phyloP scores from a whole-genome alignment of 1,140 invertebrate genomes.

The Cyphomyrmex costatus region DNA sequence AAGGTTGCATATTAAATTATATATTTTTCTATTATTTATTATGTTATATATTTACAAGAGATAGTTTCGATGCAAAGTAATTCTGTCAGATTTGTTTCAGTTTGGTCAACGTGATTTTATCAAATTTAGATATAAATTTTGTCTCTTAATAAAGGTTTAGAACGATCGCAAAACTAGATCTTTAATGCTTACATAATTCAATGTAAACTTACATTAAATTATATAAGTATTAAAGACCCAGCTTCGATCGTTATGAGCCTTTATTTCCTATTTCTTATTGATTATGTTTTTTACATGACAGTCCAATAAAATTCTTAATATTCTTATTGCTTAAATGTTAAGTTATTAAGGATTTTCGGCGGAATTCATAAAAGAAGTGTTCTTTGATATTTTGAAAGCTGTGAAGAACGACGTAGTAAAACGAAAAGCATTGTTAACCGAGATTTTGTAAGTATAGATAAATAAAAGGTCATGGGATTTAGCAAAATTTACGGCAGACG shows the following conservation, averaged over 20 bases:
- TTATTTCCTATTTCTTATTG: too few relatives aligned
- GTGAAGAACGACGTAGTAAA: constrained; percentile 44
- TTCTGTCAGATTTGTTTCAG: constrained; percentile 24
- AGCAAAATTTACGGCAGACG: constrained; percentile 57
- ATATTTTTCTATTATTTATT: neutral
- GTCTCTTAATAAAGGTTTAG: too few relatives aligned
- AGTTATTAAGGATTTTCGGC: constrained; percentile 35
- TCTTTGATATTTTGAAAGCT: constrained; percentile 46
- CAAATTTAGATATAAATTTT: too few relatives aligned
- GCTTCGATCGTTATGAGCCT: too few relatives aligned
- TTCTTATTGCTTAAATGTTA: constrained; percentile 48
- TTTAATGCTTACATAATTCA: too few relatives aligned
- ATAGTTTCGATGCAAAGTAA: neutral
- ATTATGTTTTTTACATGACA: too few relatives aligned
- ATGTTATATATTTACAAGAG: neutral
- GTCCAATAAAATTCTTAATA: too few relatives aligned
- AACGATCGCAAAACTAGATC: too few relatives aligned
- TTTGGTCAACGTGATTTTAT: constrained; percentile 18
- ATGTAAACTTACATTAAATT: too few relatives aligned
- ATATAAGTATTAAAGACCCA: too few relatives aligned
- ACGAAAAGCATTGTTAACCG: constrained; percentile 69
- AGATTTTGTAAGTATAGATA: constrained; percentile 69
- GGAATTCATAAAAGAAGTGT: constrained; percentile 69
- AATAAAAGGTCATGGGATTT: constrained; percentile 68
- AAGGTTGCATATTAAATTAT: too few relatives aligned